A percentile compares a stretch with the other conserved stretches of the same genome.
Conservation (phyloP, 1,140 invertebrate genomes). For the Himalopsyche phryganea region DNA sequence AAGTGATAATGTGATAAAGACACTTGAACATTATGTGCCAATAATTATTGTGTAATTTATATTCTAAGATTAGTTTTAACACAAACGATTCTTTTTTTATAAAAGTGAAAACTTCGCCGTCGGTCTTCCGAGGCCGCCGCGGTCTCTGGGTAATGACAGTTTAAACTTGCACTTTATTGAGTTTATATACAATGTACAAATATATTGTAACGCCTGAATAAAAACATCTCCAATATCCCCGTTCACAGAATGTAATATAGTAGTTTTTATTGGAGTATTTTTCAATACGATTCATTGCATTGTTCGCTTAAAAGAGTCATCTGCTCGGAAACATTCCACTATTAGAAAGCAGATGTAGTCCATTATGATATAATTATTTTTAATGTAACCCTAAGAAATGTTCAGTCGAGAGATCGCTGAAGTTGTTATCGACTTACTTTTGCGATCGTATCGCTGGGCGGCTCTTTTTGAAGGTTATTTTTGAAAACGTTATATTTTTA, state of each 20-base stretch:
- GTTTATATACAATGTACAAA: constrained; percentile 8
- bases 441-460: no score
- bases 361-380: no score
- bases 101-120: not conserved
- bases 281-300: not conserved
- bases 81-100: not conserved
- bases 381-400: no score
- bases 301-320: not conserved
- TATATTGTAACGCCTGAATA: constrained; percentile 10
- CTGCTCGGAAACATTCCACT: constrained; percentile 17
- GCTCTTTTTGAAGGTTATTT: not conserved
- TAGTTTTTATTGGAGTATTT: no score
- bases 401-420: no score
- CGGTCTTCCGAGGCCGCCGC: not conserved
- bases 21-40: constrained; percentile 32
- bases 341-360: not conserved
- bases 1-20: constrained; percentile 32
- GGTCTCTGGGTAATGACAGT: no score
- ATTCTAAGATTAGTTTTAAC: not conserved
- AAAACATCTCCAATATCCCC: not conserved
- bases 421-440: no score
- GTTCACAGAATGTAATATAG: no score
- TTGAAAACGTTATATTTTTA: constrained; percentile 15
- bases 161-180: no score
- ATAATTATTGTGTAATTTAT: constrained; percentile 24